Evolutionary conservation across 2,888 invertebrate species (phyloP), one percentile per base, ranked within the genome.

Genomic region (Boloria selene): DNA sequence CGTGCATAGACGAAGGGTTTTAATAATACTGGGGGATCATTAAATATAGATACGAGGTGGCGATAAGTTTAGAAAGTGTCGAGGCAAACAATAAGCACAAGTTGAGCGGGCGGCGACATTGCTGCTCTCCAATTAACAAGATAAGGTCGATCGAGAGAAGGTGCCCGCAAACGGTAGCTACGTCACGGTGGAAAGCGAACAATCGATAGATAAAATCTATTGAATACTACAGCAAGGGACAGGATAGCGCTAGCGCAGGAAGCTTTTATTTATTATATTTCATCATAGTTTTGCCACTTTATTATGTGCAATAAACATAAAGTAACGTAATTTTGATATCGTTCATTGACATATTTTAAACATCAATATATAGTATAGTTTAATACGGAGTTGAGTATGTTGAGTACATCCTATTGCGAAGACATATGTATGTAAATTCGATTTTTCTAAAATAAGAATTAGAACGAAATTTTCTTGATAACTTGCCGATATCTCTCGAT

Each of bases 51-150:
- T 88, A 79, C 77, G 77, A 81, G 75, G 72, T 72, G 73, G 72
- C 83, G 86, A 86, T 88, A 85, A 83, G 76, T 82, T 81, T 86
- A 84, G 90, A 88, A 88, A 88, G 90, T 88, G 88, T 87, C 84
- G 82, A 83, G 77, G 77, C 77, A 77, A 86, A 88, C 88, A 87
- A 88, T 87, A 76, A 83, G 74, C 74, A 75, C 79, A 84, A 85
- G 81, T 85, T 74, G 87, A 84, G 83, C 83, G 80, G 76, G 71
- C 73, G 75, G 74, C 77, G 78, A 79, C 80, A 79, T 78, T 78
- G 80, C 77, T 77, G 78, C 78, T 80, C 79, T 81, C 82, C 83
- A 85, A 84, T 86, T 85, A 86, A 85, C 83, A 79, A 86, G 80
- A 82, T 74, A 71, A 73, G 77, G 73, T 72, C 78, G 77, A 79